These are phyloP conservation scores for Meghimatium bilineatum DNA, from an alignment of 2,888 invertebrate genomes.

Conservation along the genomic window DNA sequence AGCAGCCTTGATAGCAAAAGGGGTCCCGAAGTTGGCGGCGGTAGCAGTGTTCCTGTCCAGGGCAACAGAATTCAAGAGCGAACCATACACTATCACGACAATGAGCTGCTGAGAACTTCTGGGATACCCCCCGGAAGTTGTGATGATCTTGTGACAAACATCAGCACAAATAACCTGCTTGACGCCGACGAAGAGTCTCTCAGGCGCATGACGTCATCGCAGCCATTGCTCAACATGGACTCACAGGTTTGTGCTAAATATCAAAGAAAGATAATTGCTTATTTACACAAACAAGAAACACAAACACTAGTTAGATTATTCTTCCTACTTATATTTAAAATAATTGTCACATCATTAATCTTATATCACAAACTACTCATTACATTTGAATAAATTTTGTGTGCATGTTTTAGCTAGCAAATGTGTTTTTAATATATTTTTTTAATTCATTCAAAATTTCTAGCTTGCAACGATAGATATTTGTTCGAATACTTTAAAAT, in stretches of 20 bases:
- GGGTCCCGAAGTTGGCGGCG: slow-evolving; percentile 18
- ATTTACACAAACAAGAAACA: no score
- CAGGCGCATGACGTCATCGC: slow-evolving; percentile 71
- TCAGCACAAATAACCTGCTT: slow-evolving; percentile 72
- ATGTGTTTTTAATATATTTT: no score
- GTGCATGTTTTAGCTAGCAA: no score
- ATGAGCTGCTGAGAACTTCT: slow-evolving; percentile 56
- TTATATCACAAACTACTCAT: neutral
- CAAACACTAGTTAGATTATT: neutral
- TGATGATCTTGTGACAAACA: slow-evolving; percentile 63
- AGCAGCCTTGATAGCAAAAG: slow-evolving; percentile 46
- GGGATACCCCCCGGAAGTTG: slow-evolving; percentile 56
- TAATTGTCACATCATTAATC: neutral
- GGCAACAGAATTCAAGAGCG: slow-evolving; percentile 34
- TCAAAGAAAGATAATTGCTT: neutral
- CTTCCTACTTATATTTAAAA: neutral
- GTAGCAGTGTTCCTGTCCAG: neutral
- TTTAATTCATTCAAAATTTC: no score
- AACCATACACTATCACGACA: slow-evolving; percentile 35
- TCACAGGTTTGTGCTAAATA: slow-evolving; percentile 43
- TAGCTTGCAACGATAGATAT: no score
- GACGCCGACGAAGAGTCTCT: slow-evolving; percentile 73
- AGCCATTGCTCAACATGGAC: slow-evolving; percentile 66
- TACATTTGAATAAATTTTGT: no score
- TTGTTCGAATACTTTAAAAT: no score